phyloP scores from a whole-genome alignment of 1,140 invertebrate species.

The Pristionchus pacificus region DNA sequence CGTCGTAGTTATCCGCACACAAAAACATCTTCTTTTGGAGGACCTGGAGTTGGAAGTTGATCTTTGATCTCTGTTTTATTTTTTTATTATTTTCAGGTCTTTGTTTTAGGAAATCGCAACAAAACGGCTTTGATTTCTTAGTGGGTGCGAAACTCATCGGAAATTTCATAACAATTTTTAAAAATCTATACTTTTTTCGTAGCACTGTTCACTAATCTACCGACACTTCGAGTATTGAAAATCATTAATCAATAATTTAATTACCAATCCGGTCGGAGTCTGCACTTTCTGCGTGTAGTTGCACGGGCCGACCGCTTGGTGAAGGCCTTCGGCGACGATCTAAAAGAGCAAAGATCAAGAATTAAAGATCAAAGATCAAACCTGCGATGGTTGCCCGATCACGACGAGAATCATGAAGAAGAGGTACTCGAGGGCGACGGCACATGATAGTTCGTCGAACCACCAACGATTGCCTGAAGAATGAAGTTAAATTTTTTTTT shows the following conservation, averaged over 20 bases:
- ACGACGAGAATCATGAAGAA: slow-evolving; percentile 63
- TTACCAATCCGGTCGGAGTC: slow-evolving; percentile 69
- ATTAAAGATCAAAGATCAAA: slow-evolving; percentile 53
- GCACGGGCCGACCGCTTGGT: slow-evolving; percentile 73
- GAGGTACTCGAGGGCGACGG: slow-evolving; percentile 60
- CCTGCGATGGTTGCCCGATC: slow-evolving; percentile 68
- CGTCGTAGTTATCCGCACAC: slow-evolving; percentile 70
- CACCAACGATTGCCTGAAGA: slow-evolving; percentile 32
- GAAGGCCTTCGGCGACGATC: slow-evolving; percentile 67
- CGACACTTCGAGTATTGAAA: slow-evolving; percentile 6
- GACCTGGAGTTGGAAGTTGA: slow-evolving; percentile 59
- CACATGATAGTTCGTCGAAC: slow-evolving; percentile 48
- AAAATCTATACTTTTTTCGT: background rate
- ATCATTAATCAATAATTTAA: slow-evolving; percentile 30
- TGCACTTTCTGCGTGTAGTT: slow-evolving; percentile 64
- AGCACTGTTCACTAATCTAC: background rate
- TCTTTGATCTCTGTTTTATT: too few relatives aligned
- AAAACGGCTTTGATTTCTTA: too few relatives aligned
- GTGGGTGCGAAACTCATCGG: too few relatives aligned
- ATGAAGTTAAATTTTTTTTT: slow-evolving; percentile 4
- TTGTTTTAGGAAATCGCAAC: too few relatives aligned
- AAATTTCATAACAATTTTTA: background rate
- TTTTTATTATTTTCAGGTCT: too few relatives aligned
- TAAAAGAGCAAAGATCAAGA: background rate
- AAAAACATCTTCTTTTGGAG: slow-evolving; percentile 71